Percentiles rank a stretch among this genome's conserved stretches.
These are phyloP conservation scores for Phalloptychus januarius DNA, from an alignment of 2,797 vertebrate genomes.

Conservation along the genomic window DNA sequence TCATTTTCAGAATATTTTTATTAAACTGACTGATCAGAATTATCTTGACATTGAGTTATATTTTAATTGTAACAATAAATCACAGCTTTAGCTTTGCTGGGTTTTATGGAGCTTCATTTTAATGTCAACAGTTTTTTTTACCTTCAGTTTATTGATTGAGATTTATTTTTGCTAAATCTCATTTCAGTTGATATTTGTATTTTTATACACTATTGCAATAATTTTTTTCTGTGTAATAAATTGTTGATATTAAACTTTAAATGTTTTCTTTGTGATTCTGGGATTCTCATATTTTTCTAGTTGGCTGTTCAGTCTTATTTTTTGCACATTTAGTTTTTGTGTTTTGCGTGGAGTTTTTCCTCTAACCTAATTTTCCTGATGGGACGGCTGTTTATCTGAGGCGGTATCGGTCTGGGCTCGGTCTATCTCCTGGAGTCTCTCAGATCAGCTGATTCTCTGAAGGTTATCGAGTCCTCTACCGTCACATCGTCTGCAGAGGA, in stretches of 20 bases:
- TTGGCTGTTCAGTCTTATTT: not conserved
- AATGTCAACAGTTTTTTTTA: not conserved
- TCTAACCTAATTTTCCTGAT: not conserved
- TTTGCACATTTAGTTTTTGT: not conserved
- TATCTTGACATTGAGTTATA: too few species aligned
- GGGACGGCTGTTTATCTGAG: not conserved
- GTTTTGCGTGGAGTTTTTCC: not conserved
- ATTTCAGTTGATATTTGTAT: not conserved
- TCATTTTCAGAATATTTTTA: not conserved
- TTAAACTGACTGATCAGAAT: not conserved
- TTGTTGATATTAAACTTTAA: not conserved
- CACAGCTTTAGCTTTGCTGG: not conserved
- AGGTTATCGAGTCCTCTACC: conserved; percentile 24
- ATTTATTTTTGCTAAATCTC: not conserved
- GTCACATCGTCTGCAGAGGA: conserved; percentile 15
- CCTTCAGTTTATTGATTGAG: not conserved
- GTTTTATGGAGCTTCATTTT: not conserved
- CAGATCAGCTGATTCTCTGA: conserved; percentile 9
- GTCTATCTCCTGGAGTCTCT: conserved; percentile 4
- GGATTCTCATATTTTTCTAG: not conserved
- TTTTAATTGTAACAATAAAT: too few species aligned
- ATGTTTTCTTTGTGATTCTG: not conserved
- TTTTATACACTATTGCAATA: not conserved
- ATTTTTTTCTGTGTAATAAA: not conserved
- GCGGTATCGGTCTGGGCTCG: not conserved